These are phyloP conservation scores for Papilio xuthus DNA, from an alignment of 1,140 invertebrate genomes.

Conservation along the genomic window DNA sequence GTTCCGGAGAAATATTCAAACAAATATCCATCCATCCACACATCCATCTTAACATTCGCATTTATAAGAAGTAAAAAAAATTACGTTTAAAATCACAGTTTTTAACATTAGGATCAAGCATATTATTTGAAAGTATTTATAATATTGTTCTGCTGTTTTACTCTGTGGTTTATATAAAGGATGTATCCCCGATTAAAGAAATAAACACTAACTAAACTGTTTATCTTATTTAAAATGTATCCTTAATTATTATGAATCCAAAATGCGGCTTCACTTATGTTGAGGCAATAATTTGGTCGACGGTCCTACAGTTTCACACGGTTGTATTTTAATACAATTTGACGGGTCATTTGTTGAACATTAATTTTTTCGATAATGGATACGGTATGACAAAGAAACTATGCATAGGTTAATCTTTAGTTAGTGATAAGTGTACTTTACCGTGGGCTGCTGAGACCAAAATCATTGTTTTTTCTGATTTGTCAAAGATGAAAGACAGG, in stretches of 20 bases:
- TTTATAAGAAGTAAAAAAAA: no score
- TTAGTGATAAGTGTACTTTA: no score
- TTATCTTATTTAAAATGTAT: conserved; percentile 29
- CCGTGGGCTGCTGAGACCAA: no score
- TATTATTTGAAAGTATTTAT: neutral
- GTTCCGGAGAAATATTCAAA: no score
- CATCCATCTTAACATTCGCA: no score
- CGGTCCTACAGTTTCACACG: conserved; percentile 20
- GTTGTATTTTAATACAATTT: conserved; percentile 8
- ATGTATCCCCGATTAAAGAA: conserved; percentile 26
- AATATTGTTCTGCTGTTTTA: conserved; percentile 3
- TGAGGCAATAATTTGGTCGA: conserved; percentile 8
- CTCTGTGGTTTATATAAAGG: conserved; percentile 12
- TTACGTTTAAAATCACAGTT: no score
- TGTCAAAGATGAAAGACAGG: no score
- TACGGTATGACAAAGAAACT: neutral
- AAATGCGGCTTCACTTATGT: conserved; percentile 12
- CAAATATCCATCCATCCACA: no score
- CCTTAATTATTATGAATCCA: conserved; percentile 27
- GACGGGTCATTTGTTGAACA: conserved; percentile 6
- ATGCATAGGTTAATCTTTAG: no score
- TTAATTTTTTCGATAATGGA: neutral
- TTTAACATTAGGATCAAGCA: neutral
- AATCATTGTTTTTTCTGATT: no score
- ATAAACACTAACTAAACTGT: conserved; percentile 12